These are phyloP conservation scores for Dinothrombium tinctorium DNA, from an alignment of 1,140 invertebrate species.

Conservation along the genomic window DNA sequence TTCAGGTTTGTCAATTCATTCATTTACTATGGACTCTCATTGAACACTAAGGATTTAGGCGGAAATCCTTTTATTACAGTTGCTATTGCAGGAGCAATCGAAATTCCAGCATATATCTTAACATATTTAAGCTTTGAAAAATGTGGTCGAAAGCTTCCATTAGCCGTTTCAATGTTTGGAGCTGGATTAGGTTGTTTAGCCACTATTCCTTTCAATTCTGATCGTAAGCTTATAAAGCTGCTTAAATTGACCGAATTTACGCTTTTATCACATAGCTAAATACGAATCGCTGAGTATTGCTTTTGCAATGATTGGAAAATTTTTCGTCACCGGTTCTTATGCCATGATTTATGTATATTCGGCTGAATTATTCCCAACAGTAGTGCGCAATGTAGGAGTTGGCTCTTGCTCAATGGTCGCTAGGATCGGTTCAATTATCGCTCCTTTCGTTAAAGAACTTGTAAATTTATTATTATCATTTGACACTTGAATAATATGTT, in stretches of 20 bases:
- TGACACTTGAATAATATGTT: no score
- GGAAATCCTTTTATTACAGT: slow-evolving; percentile 51
- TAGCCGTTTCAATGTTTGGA: slow-evolving; percentile 5
- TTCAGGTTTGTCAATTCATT: slow-evolving; percentile 40
- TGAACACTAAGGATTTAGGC: slow-evolving; percentile 45
- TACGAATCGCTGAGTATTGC: slow-evolving; percentile 30
- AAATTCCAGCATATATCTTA: slow-evolving; percentile 45
- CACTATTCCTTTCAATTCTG: no score
- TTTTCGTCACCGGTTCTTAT: slow-evolving; percentile 53
- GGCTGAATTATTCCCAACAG: slow-evolving; percentile 55
- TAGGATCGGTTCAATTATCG: slow-evolving; percentile 20
- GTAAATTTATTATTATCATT: no score
- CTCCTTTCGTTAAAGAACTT: slow-evolving; percentile 27
- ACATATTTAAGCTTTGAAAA: slow-evolving; percentile 24
- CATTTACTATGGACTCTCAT: slow-evolving; percentile 55
- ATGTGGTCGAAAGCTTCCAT: neutral
- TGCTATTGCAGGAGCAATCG: slow-evolving; percentile 43
- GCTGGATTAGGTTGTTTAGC: slow-evolving; percentile 21
- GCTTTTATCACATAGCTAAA: no score
- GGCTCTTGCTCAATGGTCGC: slow-evolving; percentile 18
- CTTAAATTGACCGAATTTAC: no score
- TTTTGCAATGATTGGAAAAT: slow-evolving; percentile 51
- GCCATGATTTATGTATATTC: slow-evolving; percentile 54
- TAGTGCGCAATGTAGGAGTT: slow-evolving; percentile 17
- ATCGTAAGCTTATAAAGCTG: no score